phyloP scores from a whole-genome alignment of 2,113 vertebrate species.

The Columba livia region DNA sequence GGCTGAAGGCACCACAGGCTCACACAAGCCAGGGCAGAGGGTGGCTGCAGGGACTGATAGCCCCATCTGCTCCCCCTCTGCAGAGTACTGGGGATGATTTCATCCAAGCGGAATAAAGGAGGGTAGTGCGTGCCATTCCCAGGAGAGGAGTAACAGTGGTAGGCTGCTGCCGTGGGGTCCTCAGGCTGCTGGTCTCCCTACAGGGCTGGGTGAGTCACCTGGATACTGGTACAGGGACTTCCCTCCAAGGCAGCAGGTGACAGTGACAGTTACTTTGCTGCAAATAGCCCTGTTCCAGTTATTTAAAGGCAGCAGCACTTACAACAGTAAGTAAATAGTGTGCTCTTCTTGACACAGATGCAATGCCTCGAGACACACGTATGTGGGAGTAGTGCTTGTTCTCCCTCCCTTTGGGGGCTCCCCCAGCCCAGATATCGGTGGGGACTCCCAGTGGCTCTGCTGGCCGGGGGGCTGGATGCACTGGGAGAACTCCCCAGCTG shows the following conservation, averaged over 20 bases:
- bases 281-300: neutral
- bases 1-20: neutral
- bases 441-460: neutral
- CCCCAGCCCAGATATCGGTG: neutral
- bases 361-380: accelerated
- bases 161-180: neutral
- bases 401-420: neutral
- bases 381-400: too few species aligned
- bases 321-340: accelerated
- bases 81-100: neutral
- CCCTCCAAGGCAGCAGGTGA: neutral
- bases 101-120: conserved; percentile 9
- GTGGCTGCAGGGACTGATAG: neutral
- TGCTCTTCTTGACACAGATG: accelerated
- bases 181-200: neutral
- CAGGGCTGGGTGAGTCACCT: neutral
- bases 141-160: neutral
- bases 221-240: neutral
- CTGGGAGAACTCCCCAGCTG: neutral
- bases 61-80: conserved; percentile 26
- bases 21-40: neutral
- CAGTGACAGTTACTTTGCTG: neutral
- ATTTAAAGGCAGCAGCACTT: neutral
- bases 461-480: accelerated
- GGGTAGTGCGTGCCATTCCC: neutral